Evolutionary conservation across 1,140 invertebrate genomes (phyloP), one percentile per base, ranked within the genome.

Genomic region (Trichoplusia ni): DNA sequence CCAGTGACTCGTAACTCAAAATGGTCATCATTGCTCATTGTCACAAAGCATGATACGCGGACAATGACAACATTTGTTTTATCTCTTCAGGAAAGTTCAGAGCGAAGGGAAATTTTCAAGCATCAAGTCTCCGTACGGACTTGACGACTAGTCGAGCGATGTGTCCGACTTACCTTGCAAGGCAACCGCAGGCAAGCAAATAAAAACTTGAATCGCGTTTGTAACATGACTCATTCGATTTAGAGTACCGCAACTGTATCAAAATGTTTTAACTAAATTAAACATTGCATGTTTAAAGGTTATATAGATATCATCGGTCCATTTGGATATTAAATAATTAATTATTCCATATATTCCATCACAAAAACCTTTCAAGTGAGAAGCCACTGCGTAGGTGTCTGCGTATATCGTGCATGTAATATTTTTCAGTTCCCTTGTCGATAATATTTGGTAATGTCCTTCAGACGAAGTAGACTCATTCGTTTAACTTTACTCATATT

Each of bases 11-110:
- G 59, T 53, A 51, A n/a, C 42, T 62, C 56, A 51, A 75, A 71
- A 69, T 63, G 66, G 71, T 21, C 18, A 46, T 61, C 64, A 74
- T 76, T 78, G 70, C 70, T 59, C 56, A 75, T 77, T 79, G 72
- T 75, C 47, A 65, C 66, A 23, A 35, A 49, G 49, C 42, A 69
- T 67, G 71, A 62, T 70, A 67, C 67, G 27, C 59, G 68, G 27
- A 75, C 76, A 74, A 64, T 69, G 69, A 75, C 67, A 71, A 44
- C 35, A 11, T 49, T 27, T 27, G 46, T 33, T 49, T 75, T 65
- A 64, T 19, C 60, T 53, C 67, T 69, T 54, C 51, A 44, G 38
- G 56, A 11, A 59, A 59, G 56, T 44, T 59, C 40, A 59, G 56
- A 46, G 27, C 38, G 5, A 44, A 33, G 56, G 23, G 25, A 59